These are phyloP conservation scores for Crocuta crocuta DNA, from an alignment of 2,113 vertebrate species.

Conservation along the genomic window DNA sequence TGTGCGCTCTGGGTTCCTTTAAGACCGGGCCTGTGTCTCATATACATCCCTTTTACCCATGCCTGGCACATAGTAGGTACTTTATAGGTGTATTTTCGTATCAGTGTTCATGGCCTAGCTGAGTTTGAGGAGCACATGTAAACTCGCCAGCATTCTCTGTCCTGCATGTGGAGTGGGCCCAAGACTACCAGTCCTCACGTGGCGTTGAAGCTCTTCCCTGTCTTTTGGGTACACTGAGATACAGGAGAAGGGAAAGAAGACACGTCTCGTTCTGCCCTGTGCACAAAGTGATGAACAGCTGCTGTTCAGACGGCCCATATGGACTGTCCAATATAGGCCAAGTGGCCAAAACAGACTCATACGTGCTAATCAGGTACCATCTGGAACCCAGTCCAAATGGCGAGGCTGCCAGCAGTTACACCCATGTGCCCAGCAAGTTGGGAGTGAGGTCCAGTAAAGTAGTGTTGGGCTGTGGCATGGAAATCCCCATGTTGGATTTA, in stretches of 20 bases:
- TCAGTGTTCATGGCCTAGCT: not conserved
- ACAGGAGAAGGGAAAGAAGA: not conserved
- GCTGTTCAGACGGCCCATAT: not conserved
- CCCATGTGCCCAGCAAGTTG: not conserved
- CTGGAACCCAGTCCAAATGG: constrained; percentile 39
- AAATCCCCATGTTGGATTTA: not conserved
- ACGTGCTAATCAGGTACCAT: constrained; percentile 49
- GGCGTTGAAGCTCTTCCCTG: not conserved
- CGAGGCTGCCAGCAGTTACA: not conserved
- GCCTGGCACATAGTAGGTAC: not conserved
- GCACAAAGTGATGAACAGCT: constrained; percentile 14
- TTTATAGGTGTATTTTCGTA: not conserved
- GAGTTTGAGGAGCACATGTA: not conserved
- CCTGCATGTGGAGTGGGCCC: not conserved
- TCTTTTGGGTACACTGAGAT: not conserved
- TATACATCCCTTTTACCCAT: not conserved
- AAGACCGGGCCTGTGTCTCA: not conserved
- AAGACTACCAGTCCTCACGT: not conserved
- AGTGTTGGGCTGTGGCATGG: constrained; percentile 3
- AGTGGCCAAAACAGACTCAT: not conserved
- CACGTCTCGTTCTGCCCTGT: not conserved
- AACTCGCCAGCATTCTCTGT: not conserved
- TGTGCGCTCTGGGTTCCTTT: not conserved
- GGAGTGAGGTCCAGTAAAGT: constrained; percentile 14
- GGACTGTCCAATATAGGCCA: constrained; percentile 4